Conservation (phyloP, 2,797 vertebrate species). For the Sebastes steindachneri region DNA sequence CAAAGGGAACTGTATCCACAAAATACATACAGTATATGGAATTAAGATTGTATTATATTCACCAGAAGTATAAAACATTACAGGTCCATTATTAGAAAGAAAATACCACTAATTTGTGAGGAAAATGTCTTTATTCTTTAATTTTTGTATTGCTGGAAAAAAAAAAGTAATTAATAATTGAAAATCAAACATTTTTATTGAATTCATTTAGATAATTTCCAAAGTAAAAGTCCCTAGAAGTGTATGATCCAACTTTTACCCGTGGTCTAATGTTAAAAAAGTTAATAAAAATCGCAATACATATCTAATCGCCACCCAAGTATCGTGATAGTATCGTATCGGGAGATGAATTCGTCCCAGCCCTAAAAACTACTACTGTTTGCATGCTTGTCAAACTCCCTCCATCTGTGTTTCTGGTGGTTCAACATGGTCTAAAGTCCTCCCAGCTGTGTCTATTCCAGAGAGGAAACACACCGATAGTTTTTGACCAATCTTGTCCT, state of each 20-base stretch:
- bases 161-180: too few species aligned
- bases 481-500: slow-evolving; percentile 46
- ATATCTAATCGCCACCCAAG: neutral
- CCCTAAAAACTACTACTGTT: neutral
- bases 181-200: too few species aligned
- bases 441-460: slow-evolving; percentile 19
- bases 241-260: neutral
- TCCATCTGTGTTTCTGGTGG: neutral
- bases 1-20: too few species aligned
- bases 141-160: too few species aligned
- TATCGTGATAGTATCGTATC: neutral
- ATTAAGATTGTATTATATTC: too few species aligned
- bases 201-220: neutral
- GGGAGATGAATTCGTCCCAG: too few species aligned
- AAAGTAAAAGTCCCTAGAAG: neutral
- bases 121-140: too few species aligned
- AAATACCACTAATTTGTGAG: too few species aligned
- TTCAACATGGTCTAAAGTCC: neutral
- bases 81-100: too few species aligned
- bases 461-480: slow-evolving; percentile 29
- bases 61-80: too few species aligned
- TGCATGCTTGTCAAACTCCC: neutral
- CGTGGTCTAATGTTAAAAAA: neutral
- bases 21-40: too few species aligned
- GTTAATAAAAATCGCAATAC: neutral